phyloP scores from a whole-genome alignment of 2,888 invertebrate genomes.

The Diabrotica balteata region DNA sequence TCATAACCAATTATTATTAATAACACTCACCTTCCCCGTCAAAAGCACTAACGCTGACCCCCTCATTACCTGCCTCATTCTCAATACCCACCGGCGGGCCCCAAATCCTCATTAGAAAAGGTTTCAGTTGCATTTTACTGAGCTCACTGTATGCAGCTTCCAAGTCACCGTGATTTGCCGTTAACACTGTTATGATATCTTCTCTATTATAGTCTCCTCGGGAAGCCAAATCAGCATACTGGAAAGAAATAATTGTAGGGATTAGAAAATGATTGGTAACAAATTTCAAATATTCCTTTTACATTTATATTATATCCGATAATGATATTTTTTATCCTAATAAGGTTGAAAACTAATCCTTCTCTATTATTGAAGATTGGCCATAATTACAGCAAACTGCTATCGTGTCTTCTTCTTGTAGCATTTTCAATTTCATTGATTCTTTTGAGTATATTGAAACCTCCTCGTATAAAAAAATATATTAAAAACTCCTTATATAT shows the following conservation, averaged over 20 bases:
- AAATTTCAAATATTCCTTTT: no score
- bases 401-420: no score
- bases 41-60: conserved; percentile 49
- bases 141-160: conserved; percentile 75
- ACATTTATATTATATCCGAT: no score
- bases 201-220: conserved; percentile 75
- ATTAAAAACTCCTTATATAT: no score
- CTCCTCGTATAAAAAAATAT: no score
- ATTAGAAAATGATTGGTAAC: no score
- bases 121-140: conserved; percentile 77
- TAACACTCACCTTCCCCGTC: conserved; percentile 56
- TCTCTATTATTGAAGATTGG: no score
- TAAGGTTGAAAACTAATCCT: no score
- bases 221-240: conserved; percentile 69
- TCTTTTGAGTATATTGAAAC: no score
- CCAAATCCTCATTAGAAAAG: conserved; percentile 82
- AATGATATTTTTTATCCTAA: no score
- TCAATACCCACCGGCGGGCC: conserved; percentile 76
- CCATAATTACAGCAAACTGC: no score
- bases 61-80: conserved; percentile 67
- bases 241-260: conserved; percentile 26
- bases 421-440: no score
- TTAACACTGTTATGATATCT: conserved; percentile 76
- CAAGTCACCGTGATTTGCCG: conserved; percentile 74
- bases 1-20: not conserved